These are phyloP conservation scores for Cherax destructor DNA, from an alignment of 1,140 invertebrate genomes.

Conservation along the genomic window DNA sequence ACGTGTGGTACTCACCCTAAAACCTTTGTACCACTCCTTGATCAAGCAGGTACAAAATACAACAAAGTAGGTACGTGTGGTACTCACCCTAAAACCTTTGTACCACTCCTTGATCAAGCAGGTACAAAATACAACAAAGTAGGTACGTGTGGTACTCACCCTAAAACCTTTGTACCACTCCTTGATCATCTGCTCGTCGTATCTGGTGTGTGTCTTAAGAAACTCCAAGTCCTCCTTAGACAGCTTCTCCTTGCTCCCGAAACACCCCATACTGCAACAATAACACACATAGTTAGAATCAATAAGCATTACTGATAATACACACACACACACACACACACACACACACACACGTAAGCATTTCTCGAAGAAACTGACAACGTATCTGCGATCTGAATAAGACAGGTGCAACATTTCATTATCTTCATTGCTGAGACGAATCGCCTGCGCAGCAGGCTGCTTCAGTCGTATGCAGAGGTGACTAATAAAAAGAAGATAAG, in stretches of 20 bases:
- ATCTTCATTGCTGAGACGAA: too few species aligned
- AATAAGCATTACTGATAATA: background rate
- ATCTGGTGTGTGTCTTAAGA: conserved; percentile 94
- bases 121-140: background rate
- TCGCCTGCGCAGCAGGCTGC: too few species aligned
- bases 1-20: conserved; percentile 84
- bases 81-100: conserved; percentile 95
- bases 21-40: conserved; percentile 99
- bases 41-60: conserved; percentile 79
- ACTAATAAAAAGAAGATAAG: too few species aligned
- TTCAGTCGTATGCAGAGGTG: background rate
- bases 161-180: conserved; percentile 99
- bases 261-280: conserved; percentile 86
- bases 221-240: conserved; percentile 98
- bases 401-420: too few species aligned
- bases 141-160: conserved; percentile 79
- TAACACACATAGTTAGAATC: background rate
- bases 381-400: too few species aligned
- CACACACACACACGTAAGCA: too few species aligned
- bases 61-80: background rate
- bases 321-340: conserved; percentile 7
- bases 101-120: conserved; percentile 97
- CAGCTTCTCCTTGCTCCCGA: conserved; percentile 94
- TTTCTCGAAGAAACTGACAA: too few species aligned
- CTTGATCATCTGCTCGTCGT: conserved; percentile 97